Evolutionary conservation across 2,888 invertebrate genomes (phyloP), one percentile per base, ranked within the genome.

Genomic region (Isoperla grammatica): DNA sequence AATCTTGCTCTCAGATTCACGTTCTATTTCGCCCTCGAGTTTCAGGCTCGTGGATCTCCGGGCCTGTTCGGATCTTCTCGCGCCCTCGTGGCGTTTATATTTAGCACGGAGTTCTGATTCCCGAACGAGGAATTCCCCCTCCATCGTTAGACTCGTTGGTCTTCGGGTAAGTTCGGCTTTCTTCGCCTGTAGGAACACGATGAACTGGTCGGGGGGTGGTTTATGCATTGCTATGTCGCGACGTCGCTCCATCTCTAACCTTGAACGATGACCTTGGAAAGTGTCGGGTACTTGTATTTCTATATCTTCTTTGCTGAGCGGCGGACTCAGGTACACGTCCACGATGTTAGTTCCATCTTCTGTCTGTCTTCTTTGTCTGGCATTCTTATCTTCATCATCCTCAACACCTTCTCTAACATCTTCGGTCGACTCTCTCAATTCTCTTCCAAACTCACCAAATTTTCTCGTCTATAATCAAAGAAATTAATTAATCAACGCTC

Each of bases 1-100:
- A 39, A 78, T 78, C 57, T 74, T 72, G 65, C 75, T 78, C 66
- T 80, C 80, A 45, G 79, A 78, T 66, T 72, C 73, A 11, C 73
- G 71, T 13, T 71, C 71, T 63, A 78, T 73, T 42, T 78, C 75
- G n/a, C 80, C 81, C 66, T 79, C 79, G 66, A 79, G 71, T 65
- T 74, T 75, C 56, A 81, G 67, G 13, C 59, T 56, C 17, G 63
- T 63, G 2, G 57, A 46, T 9, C 57, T n/a, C 60, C 75, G 74
- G 4, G 71, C 71, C 35, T 80, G 69, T 20, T 75, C 72, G 3
- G 76, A 71, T 13, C 76, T 71, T 61, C 75, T 75, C 8, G 68
- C 66, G n/a, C 78, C 71, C 45, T 75, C 69, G 67, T 77, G 75
- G 19, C 75, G 70, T 37, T 78, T 74, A 63, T 78, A 80, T 53